phyloP scores from a whole-genome alignment of 2,888 invertebrate genomes.

The Metalampra italica region DNA sequence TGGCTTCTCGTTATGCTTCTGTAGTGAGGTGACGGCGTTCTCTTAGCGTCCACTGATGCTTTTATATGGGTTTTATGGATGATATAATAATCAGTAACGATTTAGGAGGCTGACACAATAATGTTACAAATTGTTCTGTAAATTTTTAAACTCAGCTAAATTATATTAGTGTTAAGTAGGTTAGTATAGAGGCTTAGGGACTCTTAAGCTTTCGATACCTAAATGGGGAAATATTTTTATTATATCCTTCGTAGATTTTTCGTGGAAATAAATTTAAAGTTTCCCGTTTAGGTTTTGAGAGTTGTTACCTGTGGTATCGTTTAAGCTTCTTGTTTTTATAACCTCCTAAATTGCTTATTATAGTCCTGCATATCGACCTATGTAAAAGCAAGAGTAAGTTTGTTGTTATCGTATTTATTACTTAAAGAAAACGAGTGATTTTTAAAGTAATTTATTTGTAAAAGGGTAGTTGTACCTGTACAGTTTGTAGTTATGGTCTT shows the following conservation, averaged over 20 bases:
- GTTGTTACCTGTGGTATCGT: not conserved
- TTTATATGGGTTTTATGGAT: slow-evolving; percentile 26
- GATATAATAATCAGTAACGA: not conserved
- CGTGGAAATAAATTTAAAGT: not conserved
- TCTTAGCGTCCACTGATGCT: slow-evolving; percentile 15
- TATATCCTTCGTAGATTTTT: not conserved
- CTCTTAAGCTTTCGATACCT: not conserved
- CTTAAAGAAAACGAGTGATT: slow-evolving; percentile 55
- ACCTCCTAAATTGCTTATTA: slow-evolving; percentile 17
- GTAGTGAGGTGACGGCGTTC: slow-evolving; percentile 16
- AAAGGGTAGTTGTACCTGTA: slow-evolving; percentile 51
- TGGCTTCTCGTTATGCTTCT: slow-evolving; percentile 20
- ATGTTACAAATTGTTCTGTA: not conserved
- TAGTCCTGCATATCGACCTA: slow-evolving; percentile 21
- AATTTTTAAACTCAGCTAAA: slow-evolving; percentile 1
- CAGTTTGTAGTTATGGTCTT: slow-evolving; percentile 25
- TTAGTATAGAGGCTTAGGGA: slow-evolving; percentile 5
- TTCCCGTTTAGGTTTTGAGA: not conserved
- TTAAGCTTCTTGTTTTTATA: not conserved
- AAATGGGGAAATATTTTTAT: not conserved
- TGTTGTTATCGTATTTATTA: slow-evolving; percentile 72
- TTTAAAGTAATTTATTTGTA: slow-evolving; percentile 71
- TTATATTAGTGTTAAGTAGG: slow-evolving; percentile 7
- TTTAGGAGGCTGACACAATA: slow-evolving; percentile 9
- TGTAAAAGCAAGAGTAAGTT: slow-evolving; percentile 47